Evolutionary conservation across 2,888 invertebrate species (phyloP), one percentile per base, ranked within the genome.

Genomic region (Acronicta leporina): DNA sequence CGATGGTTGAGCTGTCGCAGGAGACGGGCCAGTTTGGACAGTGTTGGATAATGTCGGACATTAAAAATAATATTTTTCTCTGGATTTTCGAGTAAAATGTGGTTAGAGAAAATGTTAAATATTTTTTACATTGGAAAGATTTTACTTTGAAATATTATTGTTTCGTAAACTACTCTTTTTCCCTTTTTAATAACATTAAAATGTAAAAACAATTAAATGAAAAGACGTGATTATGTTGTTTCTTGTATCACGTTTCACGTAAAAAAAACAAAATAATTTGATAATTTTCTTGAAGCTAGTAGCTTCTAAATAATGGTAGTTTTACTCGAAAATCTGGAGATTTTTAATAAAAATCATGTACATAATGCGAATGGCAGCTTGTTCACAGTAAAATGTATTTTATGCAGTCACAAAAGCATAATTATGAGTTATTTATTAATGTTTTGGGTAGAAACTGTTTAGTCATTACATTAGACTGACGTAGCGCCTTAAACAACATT

Each of bases 391-490:
- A 65, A 62, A 79, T 73, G 67, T 79, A 77, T 73, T 61, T 70
- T 73, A 75, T 67, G 61, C 64, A 79, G 77, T 77, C 77, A 77
- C 77, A 79, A 77, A 77, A 65, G 80, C 80, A 77, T 79, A 79
- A 80, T 79, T 80, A 67, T 75, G 77, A 73, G 70, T 77, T 75
- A 75, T 78, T 70, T 77, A 77, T 79, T 77, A 64, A 65, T 77
- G 65, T 74, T 67, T 77, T 65, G 61, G 61, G 63, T 79, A 58
- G 68, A 73, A 80, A 86, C 86, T 86, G 83, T 87, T 87, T 87
- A 89, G 90, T 92, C 91, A 90, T 86, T 84, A 85, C 87, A 85
- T 89, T 90, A 90, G 92, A 92, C 92, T 92, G 92, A 91, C 83
- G 81, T 87, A 89, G 87, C 87, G 86, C 86, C 86, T 87, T 87